Conservation (phyloP, 2,888 invertebrate genomes). For the Melitaea athalia region DNA sequence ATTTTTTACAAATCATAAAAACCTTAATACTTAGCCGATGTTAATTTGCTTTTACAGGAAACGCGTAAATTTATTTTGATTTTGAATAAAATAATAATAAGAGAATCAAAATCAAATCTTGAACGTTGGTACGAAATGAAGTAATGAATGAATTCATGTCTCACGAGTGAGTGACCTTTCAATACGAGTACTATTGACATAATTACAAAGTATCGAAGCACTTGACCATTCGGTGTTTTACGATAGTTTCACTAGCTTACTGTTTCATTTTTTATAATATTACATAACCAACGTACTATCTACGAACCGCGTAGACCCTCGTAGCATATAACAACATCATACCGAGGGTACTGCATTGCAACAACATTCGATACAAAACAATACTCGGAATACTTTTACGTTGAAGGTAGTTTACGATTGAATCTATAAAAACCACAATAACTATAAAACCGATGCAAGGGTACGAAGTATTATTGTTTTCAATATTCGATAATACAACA, state of each 20-base stretch:
- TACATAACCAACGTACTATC: slow-evolving; percentile 29
- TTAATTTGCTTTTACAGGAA: too few species aligned
- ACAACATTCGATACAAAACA: slow-evolving; percentile 1
- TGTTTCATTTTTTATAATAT: slow-evolving; percentile 6
- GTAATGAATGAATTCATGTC: slow-evolving; percentile 27
- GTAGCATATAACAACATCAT: slow-evolving; percentile 45
- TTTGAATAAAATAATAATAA: background rate
- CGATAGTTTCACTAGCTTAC: slow-evolving; percentile 1
- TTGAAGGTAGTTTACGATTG: slow-evolving; percentile 21
- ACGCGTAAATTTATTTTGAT: background rate
- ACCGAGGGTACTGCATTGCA: background rate
- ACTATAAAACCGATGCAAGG: slow-evolving; percentile 16
- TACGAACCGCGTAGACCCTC: slow-evolving; percentile 54
- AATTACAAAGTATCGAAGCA: slow-evolving; percentile 12
- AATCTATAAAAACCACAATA: slow-evolving; percentile 10
- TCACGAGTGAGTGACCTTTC: slow-evolving; percentile 28
- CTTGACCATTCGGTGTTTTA: slow-evolving; percentile 6
- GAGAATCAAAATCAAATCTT: background rate
- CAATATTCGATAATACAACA: slow-evolving; percentile 58
- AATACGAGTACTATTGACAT: slow-evolving; percentile 13
- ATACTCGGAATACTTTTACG: background rate
- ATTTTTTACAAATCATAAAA: too few species aligned
- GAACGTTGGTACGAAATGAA: background rate
- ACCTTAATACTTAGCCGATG: too few species aligned
- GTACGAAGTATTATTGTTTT: slow-evolving; percentile 9